phyloP scores from a whole-genome alignment of 1,140 invertebrate species.

The Pseudomyrmex sp. region DNA sequence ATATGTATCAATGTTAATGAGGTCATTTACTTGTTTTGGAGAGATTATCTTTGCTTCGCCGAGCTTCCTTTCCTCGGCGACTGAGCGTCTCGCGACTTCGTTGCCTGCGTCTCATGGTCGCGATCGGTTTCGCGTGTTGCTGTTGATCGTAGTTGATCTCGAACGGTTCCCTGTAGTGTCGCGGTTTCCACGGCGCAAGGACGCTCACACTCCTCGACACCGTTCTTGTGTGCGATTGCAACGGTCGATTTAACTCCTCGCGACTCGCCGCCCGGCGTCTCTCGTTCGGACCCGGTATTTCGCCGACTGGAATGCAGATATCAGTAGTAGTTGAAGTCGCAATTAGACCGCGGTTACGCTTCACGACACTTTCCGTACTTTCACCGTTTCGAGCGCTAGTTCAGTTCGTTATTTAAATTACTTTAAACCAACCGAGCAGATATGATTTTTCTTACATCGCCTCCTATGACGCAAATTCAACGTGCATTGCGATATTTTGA shows the following conservation, averaged over 20 bases:
- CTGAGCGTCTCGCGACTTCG: constrained; percentile 83
- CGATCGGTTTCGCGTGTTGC: constrained; percentile 82
- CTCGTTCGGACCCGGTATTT: constrained; percentile 89
- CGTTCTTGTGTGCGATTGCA: constrained; percentile 89
- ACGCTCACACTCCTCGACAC: constrained; percentile 94
- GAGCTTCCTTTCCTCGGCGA: constrained; percentile 80
- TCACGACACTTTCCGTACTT: constrained; percentile 50
- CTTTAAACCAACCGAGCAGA: neutral
- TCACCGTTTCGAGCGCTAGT: constrained; percentile 27
- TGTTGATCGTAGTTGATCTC: constrained; percentile 93
- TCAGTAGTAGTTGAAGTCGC: neutral
- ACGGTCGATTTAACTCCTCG: constrained; percentile 88
- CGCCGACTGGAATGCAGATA: constrained; percentile 86
- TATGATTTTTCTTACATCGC: constrained; percentile 2
- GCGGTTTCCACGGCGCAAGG: constrained; percentile 93
- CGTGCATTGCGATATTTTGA: constrained; percentile 12
- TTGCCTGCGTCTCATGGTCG: constrained; percentile 82
- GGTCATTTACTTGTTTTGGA: constrained; percentile 78
- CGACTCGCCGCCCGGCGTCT: constrained; percentile 87
- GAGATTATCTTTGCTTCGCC: constrained; percentile 81
- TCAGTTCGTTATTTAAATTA: constrained; percentile 36
- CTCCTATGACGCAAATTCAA: constrained; percentile 35
- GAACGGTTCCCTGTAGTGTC: constrained; percentile 89
- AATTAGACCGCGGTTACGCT: constrained; percentile 48
- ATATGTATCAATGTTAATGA: no score